These are phyloP conservation scores for Lagocephalus sceleratus DNA, from an alignment of 2,797 vertebrate genomes.

Conservation along the genomic window DNA sequence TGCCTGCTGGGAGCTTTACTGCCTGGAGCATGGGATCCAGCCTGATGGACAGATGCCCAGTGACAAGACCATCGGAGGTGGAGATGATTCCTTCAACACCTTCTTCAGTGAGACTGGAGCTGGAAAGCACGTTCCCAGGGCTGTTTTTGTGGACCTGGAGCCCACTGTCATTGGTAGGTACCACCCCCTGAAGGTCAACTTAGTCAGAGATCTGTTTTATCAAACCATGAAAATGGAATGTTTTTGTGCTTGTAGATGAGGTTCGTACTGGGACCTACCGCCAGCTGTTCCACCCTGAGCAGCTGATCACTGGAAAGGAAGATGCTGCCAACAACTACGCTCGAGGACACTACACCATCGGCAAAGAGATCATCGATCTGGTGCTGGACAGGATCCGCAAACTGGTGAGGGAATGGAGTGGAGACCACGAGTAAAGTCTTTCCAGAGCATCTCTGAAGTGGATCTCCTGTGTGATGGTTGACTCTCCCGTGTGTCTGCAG, in stretches of 20 bases:
- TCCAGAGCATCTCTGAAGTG: too few relatives aligned
- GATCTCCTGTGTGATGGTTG: constrained; percentile 3
- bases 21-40: constrained; percentile 64
- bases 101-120: constrained; percentile 68
- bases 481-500: constrained; percentile 4
- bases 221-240: not conserved
- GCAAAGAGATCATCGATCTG: constrained; percentile 10
- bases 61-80: constrained; percentile 58
- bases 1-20: constrained; percentile 68
- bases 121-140: constrained; percentile 66
- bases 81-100: constrained; percentile 65
- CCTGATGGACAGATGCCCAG: constrained; percentile 67
- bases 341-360: constrained; percentile 7
- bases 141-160: constrained; percentile 62
- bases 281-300: constrained; percentile 13
- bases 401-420: constrained; percentile 37
- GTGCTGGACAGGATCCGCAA: constrained; percentile 11
- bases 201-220: not conserved
- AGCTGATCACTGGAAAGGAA: constrained; percentile 12
- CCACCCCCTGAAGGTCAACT: not conserved
- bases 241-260: constrained; percentile 2
- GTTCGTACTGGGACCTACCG: constrained; percentile 16
- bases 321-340: not conserved
- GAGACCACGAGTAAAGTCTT: too few relatives aligned
- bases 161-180: constrained; percentile 62